Evolutionary conservation across 1,140 invertebrate species (phyloP).

Genomic region (Brachionus paranguensis): DNA sequence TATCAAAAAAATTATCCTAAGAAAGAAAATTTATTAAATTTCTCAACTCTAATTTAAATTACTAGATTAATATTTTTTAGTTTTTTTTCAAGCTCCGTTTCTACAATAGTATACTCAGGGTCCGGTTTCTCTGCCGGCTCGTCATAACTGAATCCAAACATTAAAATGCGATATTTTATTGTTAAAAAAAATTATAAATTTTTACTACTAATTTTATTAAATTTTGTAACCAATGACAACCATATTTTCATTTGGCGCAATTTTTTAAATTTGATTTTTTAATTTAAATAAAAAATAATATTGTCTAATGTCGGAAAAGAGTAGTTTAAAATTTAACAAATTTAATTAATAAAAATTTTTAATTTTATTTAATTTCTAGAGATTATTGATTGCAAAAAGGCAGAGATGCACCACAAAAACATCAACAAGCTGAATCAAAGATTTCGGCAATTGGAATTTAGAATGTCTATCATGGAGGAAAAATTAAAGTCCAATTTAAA

Average conservation of each 20-base stretch:
- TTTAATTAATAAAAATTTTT: background rate
- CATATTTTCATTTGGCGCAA: background rate
- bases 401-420: background rate
- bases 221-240: background rate
- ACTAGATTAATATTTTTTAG: background rate
- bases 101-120: background rate
- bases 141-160: background rate
- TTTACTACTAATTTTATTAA: background rate
- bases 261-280: background rate
- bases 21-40: background rate
- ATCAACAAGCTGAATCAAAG: background rate
- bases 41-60: background rate
- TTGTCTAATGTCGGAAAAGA: background rate
- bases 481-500: background rate
- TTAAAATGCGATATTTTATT: background rate
- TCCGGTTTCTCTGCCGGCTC: background rate
- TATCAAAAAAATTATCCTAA: background rate
- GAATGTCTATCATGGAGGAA: background rate
- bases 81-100: background rate
- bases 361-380: background rate
- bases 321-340: background rate
- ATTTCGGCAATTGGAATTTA: background rate
- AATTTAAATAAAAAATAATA: background rate
- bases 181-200: background rate
- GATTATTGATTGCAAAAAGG: too few relatives aligned